phyloP scores from a whole-genome alignment of 2,113 vertebrate species.

The Poeciliopsis occidentalis region DNA sequence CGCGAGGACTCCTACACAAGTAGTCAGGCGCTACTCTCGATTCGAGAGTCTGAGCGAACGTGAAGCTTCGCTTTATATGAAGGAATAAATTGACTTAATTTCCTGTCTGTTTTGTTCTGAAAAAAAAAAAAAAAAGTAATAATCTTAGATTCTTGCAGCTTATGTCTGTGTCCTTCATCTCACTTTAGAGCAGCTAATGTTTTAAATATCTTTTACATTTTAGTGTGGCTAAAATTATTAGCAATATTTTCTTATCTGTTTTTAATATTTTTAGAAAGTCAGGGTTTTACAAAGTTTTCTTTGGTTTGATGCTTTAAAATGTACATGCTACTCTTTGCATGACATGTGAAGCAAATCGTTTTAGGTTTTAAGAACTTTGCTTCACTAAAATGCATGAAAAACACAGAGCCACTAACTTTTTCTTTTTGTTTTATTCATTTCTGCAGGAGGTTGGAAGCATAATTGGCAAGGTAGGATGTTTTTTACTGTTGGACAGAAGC shows the following conservation, averaged over 20 bases:
- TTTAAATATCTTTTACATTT: neutral
- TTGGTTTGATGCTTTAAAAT: neutral
- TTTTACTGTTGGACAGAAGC: neutral
- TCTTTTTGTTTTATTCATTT: slow-evolving; percentile 6
- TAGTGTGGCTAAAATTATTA: neutral
- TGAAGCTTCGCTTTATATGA: neutral
- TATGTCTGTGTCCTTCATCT: neutral
- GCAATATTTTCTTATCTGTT: neutral
- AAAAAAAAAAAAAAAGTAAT: too few relatives aligned
- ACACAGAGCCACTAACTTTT: neutral
- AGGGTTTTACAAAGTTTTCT: neutral
- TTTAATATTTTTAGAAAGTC: neutral
- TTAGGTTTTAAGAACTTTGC: neutral
- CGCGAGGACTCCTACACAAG: slow-evolving; percentile 11
- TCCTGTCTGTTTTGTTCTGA: neutral
- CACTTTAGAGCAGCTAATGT: neutral
- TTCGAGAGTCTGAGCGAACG: neutral
- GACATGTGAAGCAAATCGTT: neutral
- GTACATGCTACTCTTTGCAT: neutral
- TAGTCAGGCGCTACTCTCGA: neutral
- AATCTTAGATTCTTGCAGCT: neutral
- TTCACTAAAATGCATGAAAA: neutral
- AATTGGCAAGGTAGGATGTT: slow-evolving; percentile 82
- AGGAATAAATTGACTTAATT: neutral
- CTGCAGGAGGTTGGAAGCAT: slow-evolving; percentile 85